These are phyloP conservation scores for Poeciliopsis paucimaculata DNA, from an alignment of 2,797 vertebrate genomes.

Conservation along the genomic window DNA sequence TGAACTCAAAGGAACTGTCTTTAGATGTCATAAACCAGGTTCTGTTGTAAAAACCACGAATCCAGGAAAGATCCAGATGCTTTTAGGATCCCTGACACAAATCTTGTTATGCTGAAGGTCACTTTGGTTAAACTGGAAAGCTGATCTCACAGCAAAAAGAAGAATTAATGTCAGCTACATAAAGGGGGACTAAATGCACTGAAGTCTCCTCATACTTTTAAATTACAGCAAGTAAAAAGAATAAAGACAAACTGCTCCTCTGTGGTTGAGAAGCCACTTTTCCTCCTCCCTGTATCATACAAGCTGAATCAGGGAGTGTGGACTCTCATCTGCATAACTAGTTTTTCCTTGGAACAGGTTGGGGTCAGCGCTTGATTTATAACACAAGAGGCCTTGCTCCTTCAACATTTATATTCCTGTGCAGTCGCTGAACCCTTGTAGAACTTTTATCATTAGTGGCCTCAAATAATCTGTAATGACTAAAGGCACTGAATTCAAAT, in stretches of 20 bases:
- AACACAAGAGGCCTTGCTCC: neutral
- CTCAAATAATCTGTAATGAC: neutral
- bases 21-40: neutral
- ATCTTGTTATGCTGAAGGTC: neutral
- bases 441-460: conserved; percentile 3
- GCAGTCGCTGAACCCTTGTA: neutral
- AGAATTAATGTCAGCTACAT: neutral
- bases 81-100: neutral
- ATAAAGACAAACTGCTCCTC: neutral
- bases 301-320: neutral
- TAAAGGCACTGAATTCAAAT: neutral
- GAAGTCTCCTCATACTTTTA: neutral
- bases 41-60: neutral
- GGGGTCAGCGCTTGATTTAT: conserved; percentile 2
- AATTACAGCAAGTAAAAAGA: too few relatives aligned
- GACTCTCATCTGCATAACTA: neutral
- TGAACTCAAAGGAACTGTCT: neutral
- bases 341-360: neutral
- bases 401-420: neutral
- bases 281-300: neutral
- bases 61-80: neutral
- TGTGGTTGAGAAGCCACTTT: neutral
- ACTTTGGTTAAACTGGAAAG: neutral
- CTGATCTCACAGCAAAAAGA: neutral
- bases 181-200: neutral